Evolutionary conservation across 30 jellyfish, hydroid and myxozoan species (phyloP).

Genomic region (Mastigias papua): DNA sequence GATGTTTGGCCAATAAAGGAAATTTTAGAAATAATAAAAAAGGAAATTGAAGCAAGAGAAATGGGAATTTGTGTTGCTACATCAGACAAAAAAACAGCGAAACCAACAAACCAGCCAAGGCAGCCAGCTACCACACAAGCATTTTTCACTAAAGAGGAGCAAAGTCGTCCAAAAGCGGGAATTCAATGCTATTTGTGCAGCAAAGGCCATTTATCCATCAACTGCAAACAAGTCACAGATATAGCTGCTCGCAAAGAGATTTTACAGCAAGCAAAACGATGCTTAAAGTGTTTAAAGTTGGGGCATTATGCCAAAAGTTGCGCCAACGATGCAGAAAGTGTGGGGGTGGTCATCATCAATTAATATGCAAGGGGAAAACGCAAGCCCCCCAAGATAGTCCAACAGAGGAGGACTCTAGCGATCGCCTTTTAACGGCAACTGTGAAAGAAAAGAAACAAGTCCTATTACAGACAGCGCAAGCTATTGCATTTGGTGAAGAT

Average conservation of each 20-base stretch:
- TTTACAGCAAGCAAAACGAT: constrained; percentile 1
- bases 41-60: constrained; percentile 49
- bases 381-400: constrained; percentile 31
- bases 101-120: not conserved
- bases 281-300: not conserved
- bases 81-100: not conserved
- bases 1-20: constrained; percentile 54
- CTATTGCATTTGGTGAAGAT: constrained; percentile 25
- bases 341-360: not conserved
- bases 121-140: constrained; percentile 9
- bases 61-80: constrained; percentile 16
- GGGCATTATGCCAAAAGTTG: constrained; percentile 16
- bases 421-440: not conserved
- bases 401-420: not conserved
- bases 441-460: constrained; percentile 4
- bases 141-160: constrained; percentile 12
- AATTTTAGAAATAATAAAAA: constrained; percentile 10
- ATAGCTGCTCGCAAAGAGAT: not conserved
- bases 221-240: constrained; percentile 18
- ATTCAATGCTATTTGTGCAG: constrained; percentile 20
- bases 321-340: not conserved
- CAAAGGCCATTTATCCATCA: constrained; percentile 9
- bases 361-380: constrained; percentile 15
- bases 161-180: not conserved
- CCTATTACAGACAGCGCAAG: constrained; percentile 2